Conservation (phyloP, 2,888 invertebrate genomes). For the Crocallis elinguaria region DNA sequence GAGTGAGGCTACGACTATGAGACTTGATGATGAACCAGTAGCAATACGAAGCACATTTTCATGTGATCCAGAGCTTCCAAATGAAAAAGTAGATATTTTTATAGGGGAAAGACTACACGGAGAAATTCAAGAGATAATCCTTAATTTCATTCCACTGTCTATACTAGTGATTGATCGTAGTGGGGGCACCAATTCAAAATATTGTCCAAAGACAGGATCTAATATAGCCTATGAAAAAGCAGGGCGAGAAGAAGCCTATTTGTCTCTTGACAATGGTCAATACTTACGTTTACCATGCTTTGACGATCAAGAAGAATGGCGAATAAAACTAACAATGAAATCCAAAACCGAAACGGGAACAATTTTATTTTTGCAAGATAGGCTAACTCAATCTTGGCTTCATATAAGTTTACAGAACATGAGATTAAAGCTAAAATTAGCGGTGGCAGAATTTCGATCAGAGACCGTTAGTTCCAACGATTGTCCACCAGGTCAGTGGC, state of each 20-base stretch:
- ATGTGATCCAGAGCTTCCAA: constrained; percentile 69
- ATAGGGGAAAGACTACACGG: constrained; percentile 77
- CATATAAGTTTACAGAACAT: constrained; percentile 65
- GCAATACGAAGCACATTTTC: constrained; percentile 59
- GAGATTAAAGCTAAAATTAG: constrained; percentile 67
- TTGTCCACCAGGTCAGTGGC: constrained; percentile 66
- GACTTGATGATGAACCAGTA: constrained; percentile 66
- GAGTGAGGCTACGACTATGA: constrained; percentile 62
- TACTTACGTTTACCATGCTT: constrained; percentile 73
- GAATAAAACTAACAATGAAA: constrained; percentile 67
- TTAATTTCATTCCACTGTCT: constrained; percentile 74
- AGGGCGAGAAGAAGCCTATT: constrained; percentile 65
- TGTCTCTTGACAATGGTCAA: constrained; percentile 60
- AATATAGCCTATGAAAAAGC: constrained; percentile 74
- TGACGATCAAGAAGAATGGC: constrained; percentile 63
- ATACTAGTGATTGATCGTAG: constrained; percentile 48
- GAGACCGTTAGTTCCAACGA: constrained; percentile 68
- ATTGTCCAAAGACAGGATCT: constrained; percentile 57
- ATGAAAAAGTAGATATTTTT: constrained; percentile 64
- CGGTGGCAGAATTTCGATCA: constrained; percentile 52
- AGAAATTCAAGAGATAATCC: constrained; percentile 71
- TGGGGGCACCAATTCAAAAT: constrained; percentile 40
- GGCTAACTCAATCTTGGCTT: constrained; percentile 56
- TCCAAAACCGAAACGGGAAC: constrained; percentile 64
- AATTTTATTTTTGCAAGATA: constrained; percentile 62